Conservation (phyloP, 2,888 invertebrate genomes). For the Mesochorus sp. region DNA sequence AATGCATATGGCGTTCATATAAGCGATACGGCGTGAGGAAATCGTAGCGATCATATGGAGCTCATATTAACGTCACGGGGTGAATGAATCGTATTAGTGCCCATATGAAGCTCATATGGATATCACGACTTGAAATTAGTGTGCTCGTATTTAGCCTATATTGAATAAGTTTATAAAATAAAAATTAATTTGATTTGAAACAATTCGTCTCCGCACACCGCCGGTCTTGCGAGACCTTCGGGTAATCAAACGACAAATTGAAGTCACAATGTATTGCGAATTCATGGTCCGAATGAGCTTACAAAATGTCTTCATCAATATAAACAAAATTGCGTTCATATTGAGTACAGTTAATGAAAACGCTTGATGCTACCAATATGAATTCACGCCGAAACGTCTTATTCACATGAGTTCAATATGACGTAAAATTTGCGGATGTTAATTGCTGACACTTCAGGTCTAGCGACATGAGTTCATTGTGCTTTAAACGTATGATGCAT, state of each 20-base stretch:
- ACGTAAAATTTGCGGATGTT: slow-evolving; percentile 8
- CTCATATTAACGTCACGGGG: not conserved
- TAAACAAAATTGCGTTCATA: slow-evolving; percentile 2
- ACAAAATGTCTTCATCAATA: not conserved
- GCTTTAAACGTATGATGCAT: not conserved
- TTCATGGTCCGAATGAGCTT: slow-evolving; percentile 1
- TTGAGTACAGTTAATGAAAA: not conserved
- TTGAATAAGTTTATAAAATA: no score
- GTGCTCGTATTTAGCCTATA: no score
- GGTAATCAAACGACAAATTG: not conserved
- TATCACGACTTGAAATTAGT: not conserved
- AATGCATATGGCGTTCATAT: not conserved
- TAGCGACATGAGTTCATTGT: not conserved
- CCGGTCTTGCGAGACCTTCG: no score
- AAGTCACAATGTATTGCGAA: not conserved
- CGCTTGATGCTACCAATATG: not conserved
- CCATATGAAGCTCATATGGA: not conserved
- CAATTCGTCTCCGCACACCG: no score
- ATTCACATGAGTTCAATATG: not conserved
- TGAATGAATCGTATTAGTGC: no score
- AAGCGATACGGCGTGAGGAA: not conserved
- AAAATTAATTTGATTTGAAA: no score
- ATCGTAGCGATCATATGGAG: not conserved
- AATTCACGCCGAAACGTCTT: not conserved
- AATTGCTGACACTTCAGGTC: not conserved